These are phyloP conservation scores for Leucoptera coffeella DNA, from an alignment of 2,888 invertebrate species.

Conservation along the genomic window DNA sequence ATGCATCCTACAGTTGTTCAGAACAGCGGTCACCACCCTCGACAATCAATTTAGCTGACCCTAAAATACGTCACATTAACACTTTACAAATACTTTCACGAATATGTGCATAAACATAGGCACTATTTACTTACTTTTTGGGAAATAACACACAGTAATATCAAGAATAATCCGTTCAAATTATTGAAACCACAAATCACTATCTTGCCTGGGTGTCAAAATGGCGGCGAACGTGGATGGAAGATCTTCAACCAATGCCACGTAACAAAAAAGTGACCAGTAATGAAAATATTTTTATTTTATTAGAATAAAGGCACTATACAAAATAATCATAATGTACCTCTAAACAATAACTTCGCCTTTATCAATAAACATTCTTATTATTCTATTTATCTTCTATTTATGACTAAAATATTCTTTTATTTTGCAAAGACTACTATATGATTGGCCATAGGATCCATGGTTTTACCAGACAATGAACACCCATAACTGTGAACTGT, in stretches of 20 bases:
- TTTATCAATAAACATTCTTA: no score
- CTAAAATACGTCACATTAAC: no score
- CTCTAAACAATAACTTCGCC: no score
- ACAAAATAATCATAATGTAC: no score
- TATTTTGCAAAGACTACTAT: no score
- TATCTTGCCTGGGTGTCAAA: constrained; percentile 75
- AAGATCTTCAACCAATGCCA: constrained; percentile 74
- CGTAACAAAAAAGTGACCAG: constrained; percentile 63
- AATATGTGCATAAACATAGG: background rate
- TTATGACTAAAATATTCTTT: no score
- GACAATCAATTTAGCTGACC: constrained; percentile 11
- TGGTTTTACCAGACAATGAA: no score
- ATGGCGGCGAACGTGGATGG: constrained; percentile 76
- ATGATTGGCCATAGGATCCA: no score
- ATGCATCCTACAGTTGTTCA: constrained; percentile 50
- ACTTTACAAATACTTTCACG: no score
- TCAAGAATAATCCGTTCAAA: constrained; percentile 62
- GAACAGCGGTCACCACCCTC: constrained; percentile 50
- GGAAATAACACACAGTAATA: constrained; percentile 47
- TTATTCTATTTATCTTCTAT: no score
- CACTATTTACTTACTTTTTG: constrained; percentile 43
- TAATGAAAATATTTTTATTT: constrained; percentile 8
- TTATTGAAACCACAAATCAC: constrained; percentile 62
- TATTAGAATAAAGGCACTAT: no score
- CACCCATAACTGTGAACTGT: no score